Evolutionary conservation across 2,888 invertebrate genomes (phyloP).

Genomic region (Caenorhabditis wallacei): DNA sequence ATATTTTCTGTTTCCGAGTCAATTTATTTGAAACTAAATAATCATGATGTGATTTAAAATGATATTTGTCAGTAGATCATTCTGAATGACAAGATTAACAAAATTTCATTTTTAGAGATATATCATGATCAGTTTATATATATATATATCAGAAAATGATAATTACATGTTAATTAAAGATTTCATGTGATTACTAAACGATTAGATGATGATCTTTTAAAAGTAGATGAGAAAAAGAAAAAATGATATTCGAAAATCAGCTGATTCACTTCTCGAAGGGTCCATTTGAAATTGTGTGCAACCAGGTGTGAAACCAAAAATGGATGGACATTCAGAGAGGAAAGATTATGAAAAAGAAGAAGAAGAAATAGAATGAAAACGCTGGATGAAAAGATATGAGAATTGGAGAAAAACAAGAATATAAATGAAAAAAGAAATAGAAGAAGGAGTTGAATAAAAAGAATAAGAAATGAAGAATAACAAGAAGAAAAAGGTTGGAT

Average conservation of each 20-base stretch:
- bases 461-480: conserved; percentile 40
- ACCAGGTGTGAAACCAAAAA: conserved; percentile 43
- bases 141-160: neutral
- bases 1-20: too few relatives aligned
- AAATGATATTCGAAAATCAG: conserved; percentile 9
- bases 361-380: conserved; percentile 16
- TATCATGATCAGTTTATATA: neutral
- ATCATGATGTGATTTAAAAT: neutral
- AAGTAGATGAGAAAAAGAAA: too few relatives aligned
- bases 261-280: conserved; percentile 21
- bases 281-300: conserved; percentile 33
- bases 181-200: neutral
- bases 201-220: neutral
- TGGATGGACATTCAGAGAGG: conserved; percentile 27
- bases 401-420: conserved; percentile 21
- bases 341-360: conserved; percentile 25
- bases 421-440: conserved; percentile 40
- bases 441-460: conserved; percentile 1
- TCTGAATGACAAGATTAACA: neutral
- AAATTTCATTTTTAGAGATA: neutral
- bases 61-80: neutral
- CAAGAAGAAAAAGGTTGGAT: conserved; percentile 35
- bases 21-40: too few relatives aligned
- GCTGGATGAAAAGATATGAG: neutral
- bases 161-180: neutral